Evolutionary conservation across 2,113 vertebrate species (phyloP), one percentile per base, ranked within the genome.

Genomic region (Marmota monax): DNA sequence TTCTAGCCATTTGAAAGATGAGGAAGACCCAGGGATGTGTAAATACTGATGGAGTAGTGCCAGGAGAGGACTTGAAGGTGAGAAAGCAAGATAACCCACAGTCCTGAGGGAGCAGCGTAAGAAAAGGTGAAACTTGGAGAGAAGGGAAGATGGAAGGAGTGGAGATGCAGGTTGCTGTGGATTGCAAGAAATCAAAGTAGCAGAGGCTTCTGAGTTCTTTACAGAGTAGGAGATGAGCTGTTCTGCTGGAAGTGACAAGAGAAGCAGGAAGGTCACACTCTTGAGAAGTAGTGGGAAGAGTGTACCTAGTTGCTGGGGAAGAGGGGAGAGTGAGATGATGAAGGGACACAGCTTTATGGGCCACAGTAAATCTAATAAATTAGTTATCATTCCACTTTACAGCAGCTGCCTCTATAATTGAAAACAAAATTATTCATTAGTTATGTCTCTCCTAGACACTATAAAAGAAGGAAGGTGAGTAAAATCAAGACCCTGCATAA

Each of bases 371-470:
- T 61, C 83, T 56, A 27, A 4, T 32, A 39, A 63, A 69, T 34
- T 34, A 29, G 13, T 39, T 79, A 39, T 63, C 67, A 12, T 94
- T 80, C 78, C 45, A 6, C 61, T 69, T 83, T 34, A 25, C 7
- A 65, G 7, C 27, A 69, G 45, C 85, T 58, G 70, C 78, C 88
- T 96, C 69, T 87, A 1, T 58, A 23, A 48, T 12, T 84, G 84
- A 63, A 94, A 77, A 84, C 10, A 69, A 48, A 65, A 56, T 74
- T 72, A 80, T 18, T 61, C 25, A 42, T 17, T 53, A 74, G 51
- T 51, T 37, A 58, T 29, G 39, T 11, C 34, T 76, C 56, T 83
- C 48, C n/a, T 56, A 34, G 85, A 86, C 42, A 23, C 69, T 84
- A 0, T 51, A n/a, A 51, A 61, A 95, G 58, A 32, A 56, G 34